Base-by-base conservation (phyloP, 2,113 vertebrate genomes). In the Todiramphus chloris region DNA sequence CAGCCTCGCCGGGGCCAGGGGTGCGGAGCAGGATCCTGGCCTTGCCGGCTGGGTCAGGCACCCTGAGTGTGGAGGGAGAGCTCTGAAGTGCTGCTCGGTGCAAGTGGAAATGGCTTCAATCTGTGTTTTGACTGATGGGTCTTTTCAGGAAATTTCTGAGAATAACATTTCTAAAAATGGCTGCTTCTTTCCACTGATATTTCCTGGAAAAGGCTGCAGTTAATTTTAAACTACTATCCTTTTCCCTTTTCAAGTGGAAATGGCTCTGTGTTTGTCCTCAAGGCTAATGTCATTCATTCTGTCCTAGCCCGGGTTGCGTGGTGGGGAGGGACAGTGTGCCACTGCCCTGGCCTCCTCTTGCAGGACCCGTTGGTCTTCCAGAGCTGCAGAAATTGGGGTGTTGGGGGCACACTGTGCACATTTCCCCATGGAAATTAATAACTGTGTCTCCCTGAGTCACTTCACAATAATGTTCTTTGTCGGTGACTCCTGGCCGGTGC, bases 91-190 rank as follows among this genome's bases (percentile, higher is more conserved):
- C 87, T 88, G 67, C 93, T 94, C 15, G 85, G 90, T 60, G 82
- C 78, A 81, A 89, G 84, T 97, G 79, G 95, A 98, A 97, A 97
- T 91, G 92, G 94, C 90, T 96, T 94, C 80, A 89, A 79, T 88
- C 94, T 92, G 60, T 96, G 78, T 96, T 98, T 97, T 97, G 94
- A 96, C 96, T 97, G 93, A 89, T 96, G 92, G 95, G 92, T 96
- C 96, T 97, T 97, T 97, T 97, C 96, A 98, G 97, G 96, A 97
- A 97, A 96, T 96, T 95, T 97, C 85, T 96, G 95, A 95, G 96
- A 94, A 86, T 97, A 97, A 90, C 69, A 68, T 91, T 97, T 96
- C 97, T 97, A 97, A 97, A 98, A 97, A 97, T 85, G 95, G 92
- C 83, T 96, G 77, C 95, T 94, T 95, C 92, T 95, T 97, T 97